phyloP scores from a whole-genome alignment of 2,797 vertebrate genomes.

The Poecile montanus region DNA sequence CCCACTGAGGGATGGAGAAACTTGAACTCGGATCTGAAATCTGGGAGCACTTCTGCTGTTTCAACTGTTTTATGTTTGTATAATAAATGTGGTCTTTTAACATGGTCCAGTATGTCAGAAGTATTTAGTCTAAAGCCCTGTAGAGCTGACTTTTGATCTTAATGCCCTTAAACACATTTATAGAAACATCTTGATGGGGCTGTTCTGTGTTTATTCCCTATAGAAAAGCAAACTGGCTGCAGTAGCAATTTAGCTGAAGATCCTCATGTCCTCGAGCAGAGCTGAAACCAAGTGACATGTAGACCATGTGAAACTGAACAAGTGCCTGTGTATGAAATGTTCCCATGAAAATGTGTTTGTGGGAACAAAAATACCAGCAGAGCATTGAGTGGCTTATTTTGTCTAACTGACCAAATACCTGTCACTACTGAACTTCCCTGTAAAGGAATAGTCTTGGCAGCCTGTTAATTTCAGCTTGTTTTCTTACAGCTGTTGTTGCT shows the following conservation, averaged over 20 bases:
- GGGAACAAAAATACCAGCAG: not conserved
- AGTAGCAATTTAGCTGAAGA: constrained; percentile 16
- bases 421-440: not conserved
- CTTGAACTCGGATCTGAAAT: not conserved
- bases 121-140: not conserved
- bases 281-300: not conserved
- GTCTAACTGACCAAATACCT: not conserved
- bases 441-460: not conserved
- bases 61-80: not conserved
- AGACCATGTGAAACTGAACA: not conserved
- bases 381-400: not conserved
- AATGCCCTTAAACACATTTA: not conserved
- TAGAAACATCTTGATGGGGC: not conserved
- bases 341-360: not conserved
- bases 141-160: not conserved
- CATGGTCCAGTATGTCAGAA: not conserved
- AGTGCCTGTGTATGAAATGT: not conserved
- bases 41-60: not conserved
- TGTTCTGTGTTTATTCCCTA: constrained; percentile 18
- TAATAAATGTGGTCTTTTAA: not conserved
- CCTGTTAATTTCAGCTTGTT: not conserved
- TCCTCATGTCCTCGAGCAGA: not conserved
- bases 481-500: not conserved
- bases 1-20: not conserved
- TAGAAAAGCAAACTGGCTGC: constrained; percentile 43